Base-by-base conservation (phyloP, 2,888 invertebrate genomes). In the Sarcophaga caerulescens region DNA sequence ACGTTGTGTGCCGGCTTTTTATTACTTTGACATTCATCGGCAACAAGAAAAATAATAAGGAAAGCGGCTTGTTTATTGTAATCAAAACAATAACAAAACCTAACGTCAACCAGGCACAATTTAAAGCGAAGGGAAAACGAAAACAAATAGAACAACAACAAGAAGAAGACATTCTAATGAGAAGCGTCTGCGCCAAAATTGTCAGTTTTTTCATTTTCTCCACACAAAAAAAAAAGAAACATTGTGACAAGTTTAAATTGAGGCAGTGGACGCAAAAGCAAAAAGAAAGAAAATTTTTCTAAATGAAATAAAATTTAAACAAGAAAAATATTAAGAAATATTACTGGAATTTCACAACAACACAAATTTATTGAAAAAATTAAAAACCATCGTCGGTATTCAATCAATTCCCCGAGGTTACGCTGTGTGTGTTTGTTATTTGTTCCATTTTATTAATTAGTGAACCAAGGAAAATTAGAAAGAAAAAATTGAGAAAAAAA, bases 161-260 rank as follows among this genome's bases (percentile, higher is more conserved):
- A 66, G 69, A 21, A 62, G 5, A 63, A 44, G n/a, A 69, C n/a
- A 60, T 25, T 12, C 19, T 57, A 12, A 60, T 21, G 2, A 19
- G 12, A 73, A 69, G 70, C 81, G 81, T 70, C 81, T 75, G 81
- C 85, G 85, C 85, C 12, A 62, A 23, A 75, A 70, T 47, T 82
- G 81, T 82, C 85, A 82, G 70, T 65, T 63, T n/a, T 52, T 65
- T 60, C 66, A 4, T 78, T 52, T 52, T 52, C 52, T 52, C 52
- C 52, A 12, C 47, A 11, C n/a, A 62, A 8, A 62, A 62, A 44
- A 25, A 19, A 19, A 35, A 73, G 14, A 35, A 12, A 47, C 69
- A 10, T 52, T 52, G 52, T 52, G 52, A 52, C 52, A 4, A 52
- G 17, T 52, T 35, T 35, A 35, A 35, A 35, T 35, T 35, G 8